phyloP scores from a whole-genome alignment of 2,888 invertebrate genomes.

The Limenitis camilla region DNA sequence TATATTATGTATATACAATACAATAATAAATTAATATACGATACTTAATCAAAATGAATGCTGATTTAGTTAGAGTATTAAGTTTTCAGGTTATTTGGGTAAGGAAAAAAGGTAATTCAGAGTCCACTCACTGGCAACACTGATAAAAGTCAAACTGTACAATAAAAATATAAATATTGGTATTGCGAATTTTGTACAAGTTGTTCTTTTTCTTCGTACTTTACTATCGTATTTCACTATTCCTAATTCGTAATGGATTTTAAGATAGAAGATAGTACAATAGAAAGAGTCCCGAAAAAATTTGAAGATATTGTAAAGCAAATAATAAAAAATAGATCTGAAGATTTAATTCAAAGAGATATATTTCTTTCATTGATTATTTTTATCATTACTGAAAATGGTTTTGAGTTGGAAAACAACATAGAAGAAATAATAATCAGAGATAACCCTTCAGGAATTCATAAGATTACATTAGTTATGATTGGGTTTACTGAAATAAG shows the following conservation, averaged over 20 bases:
- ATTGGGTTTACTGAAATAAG: constrained; percentile 40
- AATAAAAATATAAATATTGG: too few relatives aligned
- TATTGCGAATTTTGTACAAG: too few relatives aligned
- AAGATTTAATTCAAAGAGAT: constrained; percentile 51
- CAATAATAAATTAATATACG: too few relatives aligned
- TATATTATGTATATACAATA: too few relatives aligned
- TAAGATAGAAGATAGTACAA: constrained; percentile 51
- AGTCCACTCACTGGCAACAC: too few relatives aligned
- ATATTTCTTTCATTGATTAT: constrained; percentile 50
- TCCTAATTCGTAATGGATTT: constrained; percentile 18
- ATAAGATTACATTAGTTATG: constrained; percentile 45
- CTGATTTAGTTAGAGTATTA: too few relatives aligned
- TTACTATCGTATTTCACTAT: background rate
- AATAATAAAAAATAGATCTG: constrained; percentile 35
- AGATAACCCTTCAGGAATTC: constrained; percentile 40
- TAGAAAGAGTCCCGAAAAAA: constrained; percentile 41
- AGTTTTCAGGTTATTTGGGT: too few relatives aligned
- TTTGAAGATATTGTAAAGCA: constrained; percentile 42
- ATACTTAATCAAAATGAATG: too few relatives aligned
- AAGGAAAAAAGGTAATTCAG: too few relatives aligned
- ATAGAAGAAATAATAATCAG: constrained; percentile 36
- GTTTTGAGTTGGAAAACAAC: constrained; percentile 41
- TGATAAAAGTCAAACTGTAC: too few relatives aligned
- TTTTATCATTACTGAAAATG: constrained; percentile 57
- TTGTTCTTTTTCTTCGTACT: too few relatives aligned